Base-by-base conservation (phyloP, 2,888 invertebrate genomes). In the Achlya flavicornis region DNA sequence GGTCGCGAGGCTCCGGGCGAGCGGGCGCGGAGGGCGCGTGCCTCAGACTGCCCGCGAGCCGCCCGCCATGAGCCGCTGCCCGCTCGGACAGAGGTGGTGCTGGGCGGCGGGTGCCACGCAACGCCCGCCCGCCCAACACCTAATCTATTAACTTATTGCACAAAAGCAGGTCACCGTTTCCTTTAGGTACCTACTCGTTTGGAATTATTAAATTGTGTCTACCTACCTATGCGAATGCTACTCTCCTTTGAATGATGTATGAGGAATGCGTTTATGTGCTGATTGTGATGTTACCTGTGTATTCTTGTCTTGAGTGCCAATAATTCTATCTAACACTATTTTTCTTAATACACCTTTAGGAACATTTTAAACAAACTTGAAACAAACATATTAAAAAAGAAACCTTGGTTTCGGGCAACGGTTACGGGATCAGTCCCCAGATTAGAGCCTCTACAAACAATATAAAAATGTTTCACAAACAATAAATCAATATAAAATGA, bases 21-120 rank as follows among this genome's bases (percentile, higher is more conserved):
- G 92, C 88, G 86, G 87, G 89, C 92, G 90, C 91, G 87, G 84
- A 88, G 90, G 89, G 89, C 91, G 93, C 92, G 87, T 76, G 85
- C 88, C 91, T 84, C 86, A 87, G 90, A 93, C 93, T 92, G 92
- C 81, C 83, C 79, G 68, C 73, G 64, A 67, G 64, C 69, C 71
- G 75, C 72, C 75, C 77, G 33, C 58, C 35, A 14, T 7, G 58
- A 32, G 77, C 81, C 78, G 82, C 86, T 86, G 89, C 84, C 89
- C 90, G 83, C 84, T 86, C 79, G 89, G 86, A 86, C 90, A 81
- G 76, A 76, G 82, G 79, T 70, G 82, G 81, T 72, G 79, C 74
- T 80, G 84, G 84, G 87, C 83, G 86, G 84, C 67, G 80, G 69
- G 53, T 53, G 78, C 78, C 81, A 77, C 81, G 75, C 78, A 77